Conservation (phyloP, 2,888 invertebrate genomes). For the Agrypnus murinus region DNA sequence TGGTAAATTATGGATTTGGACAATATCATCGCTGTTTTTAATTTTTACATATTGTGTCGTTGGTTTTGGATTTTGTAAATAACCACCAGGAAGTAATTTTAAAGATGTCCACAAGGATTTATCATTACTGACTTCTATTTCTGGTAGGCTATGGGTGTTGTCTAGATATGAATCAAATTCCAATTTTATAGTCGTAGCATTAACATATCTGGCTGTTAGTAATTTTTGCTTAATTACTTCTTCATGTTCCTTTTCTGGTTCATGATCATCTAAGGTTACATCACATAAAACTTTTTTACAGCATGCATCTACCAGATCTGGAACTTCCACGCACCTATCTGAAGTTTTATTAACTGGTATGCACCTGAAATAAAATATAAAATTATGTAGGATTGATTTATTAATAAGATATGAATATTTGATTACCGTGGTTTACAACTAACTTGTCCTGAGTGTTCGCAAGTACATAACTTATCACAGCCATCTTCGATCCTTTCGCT, state of each 20-base stretch:
- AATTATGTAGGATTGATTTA: not conserved
- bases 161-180: conserved; percentile 68
- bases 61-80: conserved; percentile 60
- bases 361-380: conserved; percentile 72
- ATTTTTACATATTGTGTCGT: conserved; percentile 65
- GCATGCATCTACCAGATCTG: conserved; percentile 88
- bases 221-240: conserved; percentile 61
- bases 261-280: conserved; percentile 84
- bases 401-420: conserved; percentile 10
- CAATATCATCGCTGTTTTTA: conserved; percentile 65
- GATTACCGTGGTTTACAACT: conserved; percentile 67
- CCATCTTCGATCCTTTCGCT: conserved; percentile 86
- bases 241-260: conserved; percentile 70
- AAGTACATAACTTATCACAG: conserved; percentile 86
- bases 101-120: conserved; percentile 70
- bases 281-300: conserved; percentile 91
- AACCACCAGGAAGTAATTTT: conserved; percentile 66
- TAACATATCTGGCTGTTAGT: conserved; percentile 66
- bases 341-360: conserved; percentile 74
- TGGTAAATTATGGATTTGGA: conserved; percentile 59
- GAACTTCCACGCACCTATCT: conserved; percentile 87
- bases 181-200: conserved; percentile 68
- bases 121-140: conserved; percentile 70
- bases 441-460: conserved; percentile 80
- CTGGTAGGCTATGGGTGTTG: conserved; percentile 63